These are phyloP conservation scores for Lacanobia oleracea DNA, from an alignment of 2,888 invertebrate species.

Conservation along the genomic window DNA sequence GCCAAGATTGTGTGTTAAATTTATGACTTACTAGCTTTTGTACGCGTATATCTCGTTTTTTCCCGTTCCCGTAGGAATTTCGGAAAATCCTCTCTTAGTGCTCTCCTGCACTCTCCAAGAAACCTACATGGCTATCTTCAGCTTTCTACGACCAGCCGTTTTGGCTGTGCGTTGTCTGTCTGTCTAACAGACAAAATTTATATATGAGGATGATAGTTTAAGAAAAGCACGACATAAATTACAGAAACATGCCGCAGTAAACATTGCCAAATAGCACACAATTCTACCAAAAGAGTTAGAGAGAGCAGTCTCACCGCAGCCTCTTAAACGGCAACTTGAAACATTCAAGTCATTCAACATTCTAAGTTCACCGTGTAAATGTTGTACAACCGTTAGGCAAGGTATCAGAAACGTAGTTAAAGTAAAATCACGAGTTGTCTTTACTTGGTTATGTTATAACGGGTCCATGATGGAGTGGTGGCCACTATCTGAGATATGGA, in stretches of 20 bases:
- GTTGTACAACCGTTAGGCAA: constrained; percentile 46
- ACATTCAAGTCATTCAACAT: constrained; percentile 25
- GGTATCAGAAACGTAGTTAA: constrained; percentile 51
- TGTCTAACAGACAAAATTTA: no score
- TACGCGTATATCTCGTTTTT: no score
- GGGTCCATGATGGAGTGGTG: constrained; percentile 59
- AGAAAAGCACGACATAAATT: not conserved
- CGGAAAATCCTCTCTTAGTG: no score
- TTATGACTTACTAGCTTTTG: no score
- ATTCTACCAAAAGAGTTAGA: not conserved
- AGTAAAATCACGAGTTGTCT: constrained; percentile 53
- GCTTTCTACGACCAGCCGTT: no score
- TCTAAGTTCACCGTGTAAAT: constrained; percentile 21
- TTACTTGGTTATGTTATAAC: constrained; percentile 57
- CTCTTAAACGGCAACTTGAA: constrained; percentile 12
- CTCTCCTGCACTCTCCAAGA: no score
- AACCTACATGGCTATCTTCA: no score
- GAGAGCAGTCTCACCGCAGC: not conserved
- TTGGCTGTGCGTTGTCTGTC: no score
- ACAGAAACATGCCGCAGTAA: not conserved
- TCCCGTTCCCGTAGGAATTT: no score
- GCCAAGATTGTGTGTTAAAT: no score
- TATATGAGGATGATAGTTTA: no score
- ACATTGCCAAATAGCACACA: constrained; percentile 4
- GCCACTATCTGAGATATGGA: constrained; percentile 45